phyloP scores from a whole-genome alignment of 2,888 invertebrate species.

The Diloba caeruleocephala region DNA sequence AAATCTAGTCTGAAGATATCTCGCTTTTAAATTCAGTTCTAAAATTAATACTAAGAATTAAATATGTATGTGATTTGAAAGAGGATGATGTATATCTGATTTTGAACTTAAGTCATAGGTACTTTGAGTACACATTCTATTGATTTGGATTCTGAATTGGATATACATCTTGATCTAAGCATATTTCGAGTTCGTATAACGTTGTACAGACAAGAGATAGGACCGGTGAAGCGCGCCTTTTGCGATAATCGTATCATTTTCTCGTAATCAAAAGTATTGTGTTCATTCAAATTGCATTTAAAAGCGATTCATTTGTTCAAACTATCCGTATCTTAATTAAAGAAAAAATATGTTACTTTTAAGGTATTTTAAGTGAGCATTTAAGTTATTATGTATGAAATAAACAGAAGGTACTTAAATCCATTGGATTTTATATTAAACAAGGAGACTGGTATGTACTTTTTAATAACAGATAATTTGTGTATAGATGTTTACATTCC shows the following conservation, averaged over 20 bases:
- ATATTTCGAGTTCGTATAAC: conserved; percentile 6
- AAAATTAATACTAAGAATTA: conserved; percentile 46
- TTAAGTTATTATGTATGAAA: conserved; percentile 83
- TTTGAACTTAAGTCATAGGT: conserved; percentile 4
- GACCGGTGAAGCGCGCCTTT: conserved; percentile 16
- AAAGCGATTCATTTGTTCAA: conserved; percentile 71
- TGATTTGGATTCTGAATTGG: neutral
- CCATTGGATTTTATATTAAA: conserved; percentile 79
- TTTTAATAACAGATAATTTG: conserved; percentile 72
- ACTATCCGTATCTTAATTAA: conserved; percentile 65
- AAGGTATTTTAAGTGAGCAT: conserved; percentile 81
- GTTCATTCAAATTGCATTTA: conserved; percentile 58
- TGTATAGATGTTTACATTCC: conserved; percentile 83
- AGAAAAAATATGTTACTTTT: conserved; percentile 63
- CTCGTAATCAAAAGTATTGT: conserved; percentile 41
- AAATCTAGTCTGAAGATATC: conserved; percentile 83
- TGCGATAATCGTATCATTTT: conserved; percentile 14
- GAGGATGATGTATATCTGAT: conserved; percentile 4
- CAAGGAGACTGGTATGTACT: conserved; percentile 88
- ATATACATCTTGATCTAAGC: neutral
- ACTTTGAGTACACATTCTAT: conserved; percentile 3
- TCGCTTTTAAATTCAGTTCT: conserved; percentile 72
- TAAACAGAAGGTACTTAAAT: conserved; percentile 80
- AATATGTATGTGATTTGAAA: too few relatives aligned
- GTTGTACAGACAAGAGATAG: conserved; percentile 10